Base-by-base conservation (phyloP, 37 sponge, comb jelly and placozoan genomes). In the Beroe ovata region DNA sequence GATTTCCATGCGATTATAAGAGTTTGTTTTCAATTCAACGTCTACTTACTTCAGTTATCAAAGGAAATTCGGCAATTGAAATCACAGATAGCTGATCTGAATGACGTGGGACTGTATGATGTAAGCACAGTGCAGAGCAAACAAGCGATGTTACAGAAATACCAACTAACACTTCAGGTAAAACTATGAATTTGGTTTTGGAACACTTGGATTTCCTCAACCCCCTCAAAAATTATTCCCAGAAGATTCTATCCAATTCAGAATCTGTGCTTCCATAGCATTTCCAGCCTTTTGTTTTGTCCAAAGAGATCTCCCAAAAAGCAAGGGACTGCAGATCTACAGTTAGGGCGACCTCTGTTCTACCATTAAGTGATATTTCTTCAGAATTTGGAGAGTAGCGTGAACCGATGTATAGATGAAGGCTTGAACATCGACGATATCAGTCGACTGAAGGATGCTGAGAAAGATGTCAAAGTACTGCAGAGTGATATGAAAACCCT, bases 121-220 rank as follows among this genome's bases (percentile, higher is more conserved):
- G 69, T 66, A 1, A 33, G 32, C 18, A 66, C 69, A 11, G 69
- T 66, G 34, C 69, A 66, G 36, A 66, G 69, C 30, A 66, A 30
- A 66, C 69, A 66, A 33, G 36, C 69, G 1, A 32, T 37, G 16
- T 37, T 66, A 11, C 32, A 66, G 25, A 66, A 66, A 66, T 16
- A 29, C 18, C 33, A 11, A 18, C 36, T 66, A 25, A 33, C 1
- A 34, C 16, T 30, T 14, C 69, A 66, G 69, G 54, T 47, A 11
- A n/a, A n/a, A n/a, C n/a, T n/a, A n/a, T n/a, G n/a, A n/a, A n/a
- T n/a, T n/a, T n/a, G n/a, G n/a, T n/a, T n/a, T n/a, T n/a, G n/a
- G n/a, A n/a, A n/a, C n/a, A n/a, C n/a, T n/a, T n/a, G n/a, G n/a
- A n/a, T n/a, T n/a, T n/a, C n/a, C n/a, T n/a, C n/a, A n/a, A n/a